Percentiles rank a stretch among this genome's conserved stretches.
Evolutionary conservation across 2,797 vertebrate species (phyloP).

Genomic region (Pygocentrus nattereri): DNA sequence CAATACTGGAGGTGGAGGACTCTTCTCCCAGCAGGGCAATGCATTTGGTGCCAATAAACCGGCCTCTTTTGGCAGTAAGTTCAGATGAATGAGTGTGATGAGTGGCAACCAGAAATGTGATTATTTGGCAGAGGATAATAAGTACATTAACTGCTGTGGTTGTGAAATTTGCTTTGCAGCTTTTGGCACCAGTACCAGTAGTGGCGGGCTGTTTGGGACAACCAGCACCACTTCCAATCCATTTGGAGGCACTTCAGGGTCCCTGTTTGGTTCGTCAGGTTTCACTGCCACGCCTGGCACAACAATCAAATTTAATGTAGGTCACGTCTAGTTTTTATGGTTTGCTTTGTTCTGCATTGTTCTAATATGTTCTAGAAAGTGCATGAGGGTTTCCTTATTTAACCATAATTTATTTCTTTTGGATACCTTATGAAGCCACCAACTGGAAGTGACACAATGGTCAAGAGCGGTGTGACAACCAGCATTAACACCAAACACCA

Average conservation of each 20-base stretch:
- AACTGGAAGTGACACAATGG: constrained; percentile 94
- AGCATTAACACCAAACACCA: constrained; percentile 98
- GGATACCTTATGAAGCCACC: constrained; percentile 82
- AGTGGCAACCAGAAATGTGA: background rate
- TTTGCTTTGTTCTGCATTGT: background rate
- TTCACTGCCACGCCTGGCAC: constrained; percentile 90
- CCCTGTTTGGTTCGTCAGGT: constrained; percentile 88
- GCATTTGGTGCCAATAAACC: constrained; percentile 93
- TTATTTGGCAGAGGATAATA: background rate
- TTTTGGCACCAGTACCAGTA: constrained; percentile 92
- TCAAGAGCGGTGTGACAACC: constrained; percentile 93
- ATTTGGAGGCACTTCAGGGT: constrained; percentile 87
- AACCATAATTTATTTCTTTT: background rate
- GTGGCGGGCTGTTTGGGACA: constrained; percentile 90
- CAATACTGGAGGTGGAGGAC: constrained; percentile 83
- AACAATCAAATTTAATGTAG: constrained; percentile 94
- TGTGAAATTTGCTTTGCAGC: constrained; percentile 68
- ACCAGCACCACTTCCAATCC: constrained; percentile 92
- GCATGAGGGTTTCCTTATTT: background rate
- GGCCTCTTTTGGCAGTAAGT: constrained; percentile 92
- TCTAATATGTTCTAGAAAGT: background rate
- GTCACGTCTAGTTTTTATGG: constrained; percentile 55
- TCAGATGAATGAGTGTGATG: background rate
- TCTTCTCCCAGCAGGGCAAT: constrained; percentile 94
- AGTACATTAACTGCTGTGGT: background rate